phyloP scores from a whole-genome alignment of 1,140 invertebrate species.

The Drosophila micromelanica region DNA sequence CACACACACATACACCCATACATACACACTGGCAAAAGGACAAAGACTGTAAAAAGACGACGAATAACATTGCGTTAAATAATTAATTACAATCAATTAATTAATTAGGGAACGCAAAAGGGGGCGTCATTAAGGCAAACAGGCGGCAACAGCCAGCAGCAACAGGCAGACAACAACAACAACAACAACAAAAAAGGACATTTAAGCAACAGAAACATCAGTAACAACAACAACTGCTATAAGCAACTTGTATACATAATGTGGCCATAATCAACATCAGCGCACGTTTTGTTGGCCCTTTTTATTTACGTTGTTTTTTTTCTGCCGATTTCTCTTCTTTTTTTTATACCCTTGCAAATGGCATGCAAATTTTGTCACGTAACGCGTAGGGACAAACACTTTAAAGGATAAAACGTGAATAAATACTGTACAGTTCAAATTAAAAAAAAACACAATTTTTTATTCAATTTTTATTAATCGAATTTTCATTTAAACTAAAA shows the following conservation, averaged over 20 bases:
- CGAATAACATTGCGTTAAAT: slow-evolving; percentile 76
- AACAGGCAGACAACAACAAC: slow-evolving; percentile 32
- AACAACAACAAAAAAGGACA: background rate
- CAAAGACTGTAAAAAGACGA: slow-evolving; percentile 49
- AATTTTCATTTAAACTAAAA: too few species aligned
- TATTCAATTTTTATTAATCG: too few species aligned
- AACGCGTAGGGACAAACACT: too few species aligned
- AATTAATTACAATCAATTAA: slow-evolving; percentile 83
- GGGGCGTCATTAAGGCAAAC: slow-evolving; percentile 74
- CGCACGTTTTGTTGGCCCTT: slow-evolving; percentile 32
- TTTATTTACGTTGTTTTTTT: slow-evolving; percentile 25
- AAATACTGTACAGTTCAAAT: too few species aligned
- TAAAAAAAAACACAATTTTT: too few species aligned
- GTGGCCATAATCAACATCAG: slow-evolving; percentile 70
- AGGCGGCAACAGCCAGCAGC: slow-evolving; percentile 50
- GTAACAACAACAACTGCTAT: slow-evolving; percentile 38
- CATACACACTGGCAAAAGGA: slow-evolving; percentile 1
- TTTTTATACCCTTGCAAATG: background rate
- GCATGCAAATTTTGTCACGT: too few species aligned
- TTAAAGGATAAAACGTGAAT: too few species aligned
- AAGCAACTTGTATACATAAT: slow-evolving; percentile 77
- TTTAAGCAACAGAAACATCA: background rate
- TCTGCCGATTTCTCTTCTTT: slow-evolving; percentile 10
- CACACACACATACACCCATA: slow-evolving; percentile 8
- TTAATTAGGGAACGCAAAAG: slow-evolving; percentile 72